Conservation (phyloP, 2,113 vertebrate species). For the Bos javanicus region DNA sequence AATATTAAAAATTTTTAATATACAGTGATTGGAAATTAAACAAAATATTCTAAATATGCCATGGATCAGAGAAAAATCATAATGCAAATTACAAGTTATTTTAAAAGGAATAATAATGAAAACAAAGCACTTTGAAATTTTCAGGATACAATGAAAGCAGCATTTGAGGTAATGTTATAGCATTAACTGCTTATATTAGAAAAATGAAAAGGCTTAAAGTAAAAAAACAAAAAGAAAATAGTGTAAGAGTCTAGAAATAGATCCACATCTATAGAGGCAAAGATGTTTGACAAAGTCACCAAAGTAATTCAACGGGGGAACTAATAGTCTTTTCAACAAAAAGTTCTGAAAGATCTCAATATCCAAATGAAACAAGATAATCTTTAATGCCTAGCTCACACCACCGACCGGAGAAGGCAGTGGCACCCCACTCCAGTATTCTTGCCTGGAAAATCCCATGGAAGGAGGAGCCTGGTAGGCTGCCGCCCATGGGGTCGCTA, state of each 20-base stretch:
- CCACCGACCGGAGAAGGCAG: neutral
- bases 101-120: neutral
- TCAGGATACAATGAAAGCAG: neutral
- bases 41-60: neutral
- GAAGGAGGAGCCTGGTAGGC: no score
- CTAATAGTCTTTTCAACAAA: neutral
- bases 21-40: neutral
- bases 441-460: no score
- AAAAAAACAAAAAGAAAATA: neutral
- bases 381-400: neutral
- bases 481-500: no score
- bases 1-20: neutral
- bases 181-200: neutral
- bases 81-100: neutral
- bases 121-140: neutral
- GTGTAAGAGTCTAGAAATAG: neutral
- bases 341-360: neutral
- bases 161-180: neutral
- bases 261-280: neutral
- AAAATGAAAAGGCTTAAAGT: neutral
- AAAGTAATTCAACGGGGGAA: neutral
- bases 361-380: neutral
- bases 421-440: no score
- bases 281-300: neutral
- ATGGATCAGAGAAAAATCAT: neutral